Conservation (phyloP, 2,888 invertebrate species). For the Orthosia incerta region DNA sequence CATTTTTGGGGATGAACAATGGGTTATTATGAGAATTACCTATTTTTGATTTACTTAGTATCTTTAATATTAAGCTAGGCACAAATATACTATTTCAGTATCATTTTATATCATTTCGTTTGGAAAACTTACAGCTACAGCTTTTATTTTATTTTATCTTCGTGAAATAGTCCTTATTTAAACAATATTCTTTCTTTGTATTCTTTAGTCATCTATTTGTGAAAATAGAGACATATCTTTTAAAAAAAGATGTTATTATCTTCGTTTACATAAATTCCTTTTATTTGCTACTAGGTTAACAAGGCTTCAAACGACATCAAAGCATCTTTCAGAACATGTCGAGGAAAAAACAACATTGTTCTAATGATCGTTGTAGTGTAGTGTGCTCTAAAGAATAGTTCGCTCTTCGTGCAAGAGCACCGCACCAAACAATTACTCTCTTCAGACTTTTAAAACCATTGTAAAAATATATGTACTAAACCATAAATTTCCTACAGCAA, state of each 20-base stretch:
- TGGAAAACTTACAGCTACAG: too few species aligned
- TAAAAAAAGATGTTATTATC: background rate
- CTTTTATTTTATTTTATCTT: too few species aligned
- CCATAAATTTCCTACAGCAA: background rate
- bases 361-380: conserved; percentile 51
- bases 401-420: conserved; percentile 31
- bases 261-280: background rate
- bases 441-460: conserved; percentile 29
- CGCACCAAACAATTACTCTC: conserved; percentile 26
- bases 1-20: background rate
- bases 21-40: background rate
- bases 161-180: too few species aligned
- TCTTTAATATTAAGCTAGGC: background rate
- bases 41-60: background rate
- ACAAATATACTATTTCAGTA: too few species aligned
- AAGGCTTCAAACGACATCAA: conserved; percentile 44
- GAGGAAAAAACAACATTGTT: conserved; percentile 52
- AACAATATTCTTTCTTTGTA: background rate
- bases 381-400: conserved; percentile 55
- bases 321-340: conserved; percentile 30
- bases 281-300: conserved; percentile 8
- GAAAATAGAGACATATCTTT: background rate
- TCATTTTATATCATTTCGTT: too few species aligned
- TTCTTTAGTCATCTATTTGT: background rate
- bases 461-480: conserved; percentile 8